Conservation (phyloP, 2,113 vertebrate species). For the Hylia prasina region DNA sequence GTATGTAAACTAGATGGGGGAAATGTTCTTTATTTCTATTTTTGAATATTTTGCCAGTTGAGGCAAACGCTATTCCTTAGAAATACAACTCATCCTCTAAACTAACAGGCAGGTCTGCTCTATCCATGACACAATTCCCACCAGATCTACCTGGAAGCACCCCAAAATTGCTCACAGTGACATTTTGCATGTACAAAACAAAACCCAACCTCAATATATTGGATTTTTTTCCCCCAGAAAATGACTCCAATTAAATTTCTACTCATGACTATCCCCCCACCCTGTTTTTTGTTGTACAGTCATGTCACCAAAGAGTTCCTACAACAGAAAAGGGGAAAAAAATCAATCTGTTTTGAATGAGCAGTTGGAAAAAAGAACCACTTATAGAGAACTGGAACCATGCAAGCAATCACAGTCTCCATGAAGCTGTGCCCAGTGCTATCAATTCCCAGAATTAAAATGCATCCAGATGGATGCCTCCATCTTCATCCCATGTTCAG, state of each 20-base stretch:
- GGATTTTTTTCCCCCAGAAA: background rate
- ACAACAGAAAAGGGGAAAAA: background rate
- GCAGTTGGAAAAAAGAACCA: background rate
- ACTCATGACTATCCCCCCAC: background rate
- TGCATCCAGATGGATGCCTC: background rate
- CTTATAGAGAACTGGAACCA: background rate
- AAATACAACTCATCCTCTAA: background rate
- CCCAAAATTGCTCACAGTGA: background rate
- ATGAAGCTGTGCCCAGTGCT: background rate
- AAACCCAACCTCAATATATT: rapidly evolving
- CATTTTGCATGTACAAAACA: background rate
- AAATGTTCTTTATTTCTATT: background rate
- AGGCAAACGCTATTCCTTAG: background rate
- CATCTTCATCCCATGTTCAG: background rate
- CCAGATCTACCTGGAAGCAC: background rate
- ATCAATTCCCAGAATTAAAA: background rate
- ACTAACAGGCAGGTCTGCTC: background rate
- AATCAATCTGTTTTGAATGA: background rate
- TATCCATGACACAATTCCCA: background rate
- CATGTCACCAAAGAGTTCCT: background rate
- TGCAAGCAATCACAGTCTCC: background rate
- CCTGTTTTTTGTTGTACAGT: background rate
- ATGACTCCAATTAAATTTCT: background rate
- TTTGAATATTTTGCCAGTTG: background rate
- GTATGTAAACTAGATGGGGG: background rate